Conservation (phyloP, 2,797 vertebrate species). For the Chaetodon trifasciatus region DNA sequence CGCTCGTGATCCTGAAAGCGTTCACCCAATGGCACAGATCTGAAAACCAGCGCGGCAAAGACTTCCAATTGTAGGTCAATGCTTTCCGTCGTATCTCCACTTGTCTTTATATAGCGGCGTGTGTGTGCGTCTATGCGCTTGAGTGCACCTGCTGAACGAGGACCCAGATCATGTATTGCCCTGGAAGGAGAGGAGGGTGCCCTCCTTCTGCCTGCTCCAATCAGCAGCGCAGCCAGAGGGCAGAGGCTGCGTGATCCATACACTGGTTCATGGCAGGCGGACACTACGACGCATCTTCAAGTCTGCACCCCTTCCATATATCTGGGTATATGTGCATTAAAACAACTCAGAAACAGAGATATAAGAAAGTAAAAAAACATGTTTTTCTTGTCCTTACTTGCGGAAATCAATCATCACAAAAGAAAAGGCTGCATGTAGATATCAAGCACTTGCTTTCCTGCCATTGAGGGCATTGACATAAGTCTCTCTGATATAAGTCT, state of each 20-base stretch:
- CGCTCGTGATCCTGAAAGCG: not conserved
- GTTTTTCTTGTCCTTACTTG: not conserved
- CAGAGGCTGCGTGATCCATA: conserved; percentile 3
- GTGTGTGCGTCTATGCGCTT: conserved; percentile 15
- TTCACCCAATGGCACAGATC: conserved; percentile 44
- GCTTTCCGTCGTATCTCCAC: not conserved
- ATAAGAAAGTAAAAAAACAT: not conserved
- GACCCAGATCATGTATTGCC: conserved; percentile 27
- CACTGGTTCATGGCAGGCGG: not conserved
- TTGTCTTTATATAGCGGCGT: not conserved
- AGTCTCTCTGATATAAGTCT: not conserved
- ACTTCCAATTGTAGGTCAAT: conserved; percentile 40
- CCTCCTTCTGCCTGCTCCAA: conserved; percentile 76
- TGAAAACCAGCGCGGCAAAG: not conserved
- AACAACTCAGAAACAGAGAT: not conserved
- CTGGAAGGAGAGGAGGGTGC: conserved; percentile 40
- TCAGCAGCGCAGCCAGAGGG: conserved; percentile 39
- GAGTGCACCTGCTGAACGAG: conserved; percentile 47
- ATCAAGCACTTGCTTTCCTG: conserved; percentile 59
- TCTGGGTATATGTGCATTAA: not conserved
- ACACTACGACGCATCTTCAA: not conserved
- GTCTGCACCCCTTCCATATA: not conserved
- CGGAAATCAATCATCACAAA: conserved; percentile 25
- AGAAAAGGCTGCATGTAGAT: conserved; percentile 14
- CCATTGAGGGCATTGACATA: not conserved